A percentile compares a stretch with the other conserved stretches of the same genome.
Conservation (phyloP, 2,888 invertebrate species). For the Callosobruchus maculatus region DNA sequence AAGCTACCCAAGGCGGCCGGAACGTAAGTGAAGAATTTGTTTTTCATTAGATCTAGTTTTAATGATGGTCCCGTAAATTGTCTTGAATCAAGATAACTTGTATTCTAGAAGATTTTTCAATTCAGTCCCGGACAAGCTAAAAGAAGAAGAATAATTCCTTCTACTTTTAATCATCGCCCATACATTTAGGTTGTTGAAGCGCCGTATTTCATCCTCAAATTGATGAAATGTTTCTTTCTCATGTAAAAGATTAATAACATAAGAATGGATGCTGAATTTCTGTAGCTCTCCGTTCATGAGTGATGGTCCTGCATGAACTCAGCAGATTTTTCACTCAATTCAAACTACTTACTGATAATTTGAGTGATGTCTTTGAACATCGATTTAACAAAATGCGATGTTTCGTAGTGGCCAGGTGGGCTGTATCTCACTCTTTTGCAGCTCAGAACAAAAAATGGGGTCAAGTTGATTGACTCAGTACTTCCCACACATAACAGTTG, state of each 20-base stretch:
- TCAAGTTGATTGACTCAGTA: too few relatives aligned
- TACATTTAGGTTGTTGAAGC: neutral
- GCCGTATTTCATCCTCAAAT: slow-evolving; percentile 3
- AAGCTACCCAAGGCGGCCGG: too few relatives aligned
- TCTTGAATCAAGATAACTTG: too few relatives aligned
- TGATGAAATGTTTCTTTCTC: slow-evolving; percentile 14
- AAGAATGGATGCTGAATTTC: slow-evolving; percentile 44
- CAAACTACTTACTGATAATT: slow-evolving; percentile 20
- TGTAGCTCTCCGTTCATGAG: slow-evolving; percentile 45
- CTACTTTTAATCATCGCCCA: neutral
- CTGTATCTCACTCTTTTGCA: too few relatives aligned
- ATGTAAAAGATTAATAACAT: slow-evolving; percentile 43
- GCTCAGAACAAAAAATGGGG: too few relatives aligned
- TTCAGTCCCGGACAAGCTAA: too few relatives aligned
- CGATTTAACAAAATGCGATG: neutral
- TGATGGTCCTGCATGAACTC: slow-evolving; percentile 48
- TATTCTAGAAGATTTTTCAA: too few relatives aligned
- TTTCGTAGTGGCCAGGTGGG: too few relatives aligned
- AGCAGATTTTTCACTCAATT: slow-evolving; percentile 42
- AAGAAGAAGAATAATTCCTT: neutral
- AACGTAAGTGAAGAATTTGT: too few relatives aligned
- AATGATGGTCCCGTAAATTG: too few relatives aligned
- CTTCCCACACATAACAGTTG: too few relatives aligned
- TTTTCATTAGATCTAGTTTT: too few relatives aligned
- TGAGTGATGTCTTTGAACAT: slow-evolving; percentile 1